Conservation (phyloP, 2,888 invertebrate genomes). For the Oeneis ivallda region DNA sequence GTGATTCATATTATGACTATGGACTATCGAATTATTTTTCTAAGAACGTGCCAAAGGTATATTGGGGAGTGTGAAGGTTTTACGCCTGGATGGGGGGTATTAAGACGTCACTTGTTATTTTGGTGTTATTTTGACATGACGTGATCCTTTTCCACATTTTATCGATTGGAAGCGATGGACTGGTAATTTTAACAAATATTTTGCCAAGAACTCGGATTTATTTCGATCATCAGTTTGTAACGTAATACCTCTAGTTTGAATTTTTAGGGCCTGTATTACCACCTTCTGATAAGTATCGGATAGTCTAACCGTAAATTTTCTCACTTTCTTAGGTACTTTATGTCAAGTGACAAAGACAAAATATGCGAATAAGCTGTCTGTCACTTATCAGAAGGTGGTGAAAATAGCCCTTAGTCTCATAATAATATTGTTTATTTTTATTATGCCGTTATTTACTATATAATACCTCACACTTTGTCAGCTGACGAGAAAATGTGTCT, state of each 20-base stretch:
- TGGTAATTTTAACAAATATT: conserved; percentile 6
- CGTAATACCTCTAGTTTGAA: neutral
- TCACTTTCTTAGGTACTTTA: no score
- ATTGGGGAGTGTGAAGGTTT: conserved; percentile 42
- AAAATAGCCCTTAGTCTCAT: no score
- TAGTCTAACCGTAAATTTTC: no score
- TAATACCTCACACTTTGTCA: no score
- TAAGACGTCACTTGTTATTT: conserved; percentile 20
- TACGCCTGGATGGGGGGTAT: conserved; percentile 35
- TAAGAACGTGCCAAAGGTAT: conserved; percentile 41
- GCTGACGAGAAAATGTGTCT: no score
- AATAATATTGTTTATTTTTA: no score
- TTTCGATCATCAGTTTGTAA: neutral
- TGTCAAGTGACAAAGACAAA: no score
- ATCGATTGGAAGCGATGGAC: conserved; percentile 25
- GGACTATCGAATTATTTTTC: conserved; percentile 48
- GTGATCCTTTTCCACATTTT: conserved; percentile 9
- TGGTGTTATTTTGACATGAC: conserved; percentile 30
- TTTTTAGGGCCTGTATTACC: neutral
- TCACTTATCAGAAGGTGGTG: no score
- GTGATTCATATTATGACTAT: conserved; percentile 42
- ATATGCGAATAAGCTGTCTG: no score
- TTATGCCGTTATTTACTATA: no score
- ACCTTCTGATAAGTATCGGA: no score
- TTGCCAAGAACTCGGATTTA: neutral